phyloP scores from a whole-genome alignment of 2,797 vertebrate species.

The Mallotus villosus region DNA sequence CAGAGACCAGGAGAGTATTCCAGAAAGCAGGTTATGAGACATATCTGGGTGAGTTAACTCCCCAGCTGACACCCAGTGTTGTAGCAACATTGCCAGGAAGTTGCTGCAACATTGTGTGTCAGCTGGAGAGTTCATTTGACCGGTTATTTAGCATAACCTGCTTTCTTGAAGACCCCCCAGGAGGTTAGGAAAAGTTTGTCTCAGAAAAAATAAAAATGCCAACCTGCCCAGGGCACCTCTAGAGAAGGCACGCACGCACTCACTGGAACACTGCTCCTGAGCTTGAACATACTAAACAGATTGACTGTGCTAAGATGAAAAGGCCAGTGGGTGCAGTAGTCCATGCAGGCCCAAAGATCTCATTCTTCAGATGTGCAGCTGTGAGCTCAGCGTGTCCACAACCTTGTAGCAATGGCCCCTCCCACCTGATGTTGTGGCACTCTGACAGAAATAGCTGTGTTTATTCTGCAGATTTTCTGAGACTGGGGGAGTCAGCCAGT shows the following conservation, averaged over 20 bases:
- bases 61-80: no score
- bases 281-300: conserved; percentile 54
- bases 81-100: no score
- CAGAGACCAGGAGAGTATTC: conserved; percentile 8
- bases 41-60: no score
- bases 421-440: background rate
- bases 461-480: conserved; percentile 33
- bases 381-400: conserved; percentile 20
- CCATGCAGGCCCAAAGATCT: conserved; percentile 45
- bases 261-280: conserved; percentile 43
- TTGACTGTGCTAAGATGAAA: conserved; percentile 47
- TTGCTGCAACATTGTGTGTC: no score
- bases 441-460: conserved; percentile 26
- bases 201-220: conserved; percentile 45
- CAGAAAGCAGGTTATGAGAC: no score
- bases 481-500: conserved; percentile 31
- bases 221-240: conserved; percentile 22
- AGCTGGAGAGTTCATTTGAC: no score
- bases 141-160: no score
- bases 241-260: conserved; percentile 26
- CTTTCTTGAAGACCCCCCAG: no score
- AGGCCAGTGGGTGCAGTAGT: conserved; percentile 50
- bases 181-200: conserved; percentile 49
- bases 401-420: conserved; percentile 19
- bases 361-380: conserved; percentile 23